Conservation (phyloP, 1,140 invertebrate genomes). For the Monochamus saltuarius region DNA sequence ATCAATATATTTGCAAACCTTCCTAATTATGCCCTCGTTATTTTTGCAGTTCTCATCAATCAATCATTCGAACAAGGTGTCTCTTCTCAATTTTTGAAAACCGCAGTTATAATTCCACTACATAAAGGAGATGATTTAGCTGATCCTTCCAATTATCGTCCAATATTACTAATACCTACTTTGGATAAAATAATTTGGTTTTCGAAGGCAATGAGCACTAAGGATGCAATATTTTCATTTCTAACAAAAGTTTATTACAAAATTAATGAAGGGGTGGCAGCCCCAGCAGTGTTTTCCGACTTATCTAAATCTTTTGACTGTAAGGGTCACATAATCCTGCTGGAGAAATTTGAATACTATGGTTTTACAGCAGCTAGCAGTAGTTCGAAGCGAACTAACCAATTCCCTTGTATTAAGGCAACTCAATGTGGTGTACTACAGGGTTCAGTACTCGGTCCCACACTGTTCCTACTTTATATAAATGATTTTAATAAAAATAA, state of each 20-base stretch:
- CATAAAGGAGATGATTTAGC: too few species aligned
- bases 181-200: too few species aligned
- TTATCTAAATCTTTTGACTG: slow-evolving; percentile 18
- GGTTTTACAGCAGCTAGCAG: slow-evolving; percentile 5
- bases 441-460: too few species aligned
- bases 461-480: neutral
- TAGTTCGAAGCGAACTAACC: neutral
- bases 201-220: slow-evolving; percentile 7
- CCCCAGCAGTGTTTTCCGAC: slow-evolving; percentile 10
- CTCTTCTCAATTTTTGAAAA: neutral
- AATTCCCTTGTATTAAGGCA: slow-evolving; percentile 2
- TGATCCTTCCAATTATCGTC: too few species aligned
- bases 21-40: neutral
- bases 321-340: neutral
- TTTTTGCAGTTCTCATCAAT: neutral
- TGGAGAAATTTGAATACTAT: slow-evolving; percentile 1
- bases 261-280: slow-evolving; percentile 6
- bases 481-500: neutral
- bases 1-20: slow-evolving; percentile 8
- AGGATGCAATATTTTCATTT: slow-evolving; percentile 13
- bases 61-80: too few species aligned
- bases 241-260: neutral
- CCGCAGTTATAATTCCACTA: too few species aligned
- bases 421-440: slow-evolving; percentile 2
- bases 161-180: too few species aligned